These are phyloP conservation scores for Reticulitermes speratus DNA, from an alignment of 1,140 invertebrate species.

Conservation along the genomic window DNA sequence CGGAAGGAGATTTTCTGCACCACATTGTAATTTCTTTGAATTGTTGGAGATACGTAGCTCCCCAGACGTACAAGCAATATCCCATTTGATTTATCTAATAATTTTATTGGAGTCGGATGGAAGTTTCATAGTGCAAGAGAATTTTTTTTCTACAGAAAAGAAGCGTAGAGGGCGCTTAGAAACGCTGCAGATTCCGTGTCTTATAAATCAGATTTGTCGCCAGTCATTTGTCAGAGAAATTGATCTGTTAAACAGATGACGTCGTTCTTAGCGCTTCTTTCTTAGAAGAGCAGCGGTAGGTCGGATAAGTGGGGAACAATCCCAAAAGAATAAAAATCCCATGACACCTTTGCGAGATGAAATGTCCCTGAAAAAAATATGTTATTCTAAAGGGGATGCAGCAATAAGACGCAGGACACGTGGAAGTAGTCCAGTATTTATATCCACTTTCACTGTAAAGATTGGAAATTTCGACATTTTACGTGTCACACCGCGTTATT, in stretches of 20 bases:
- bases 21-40: neutral
- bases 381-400: neutral
- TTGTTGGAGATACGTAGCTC: neutral
- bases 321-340: neutral
- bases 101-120: neutral
- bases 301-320: neutral
- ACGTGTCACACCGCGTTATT: no score
- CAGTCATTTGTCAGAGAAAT: constrained; percentile 19
- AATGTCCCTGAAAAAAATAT: neutral
- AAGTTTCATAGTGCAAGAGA: neutral
- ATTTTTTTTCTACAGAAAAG: neutral
- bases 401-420: neutral
- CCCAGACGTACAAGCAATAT: neutral
- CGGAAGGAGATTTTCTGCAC: neutral
- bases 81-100: constrained; percentile 15
- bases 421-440: no score
- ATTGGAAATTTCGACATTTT: no score
- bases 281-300: neutral
- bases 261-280: neutral
- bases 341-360: neutral
- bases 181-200: neutral
- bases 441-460: no score
- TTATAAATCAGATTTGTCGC: neutral
- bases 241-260: constrained; percentile 12
- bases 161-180: neutral